Percentiles rank a stretch among this genome's conserved stretches.
These are phyloP conservation scores for Phalacrocorax brasilianus DNA, from an alignment of 2,113 vertebrate genomes.

Conservation along the genomic window DNA sequence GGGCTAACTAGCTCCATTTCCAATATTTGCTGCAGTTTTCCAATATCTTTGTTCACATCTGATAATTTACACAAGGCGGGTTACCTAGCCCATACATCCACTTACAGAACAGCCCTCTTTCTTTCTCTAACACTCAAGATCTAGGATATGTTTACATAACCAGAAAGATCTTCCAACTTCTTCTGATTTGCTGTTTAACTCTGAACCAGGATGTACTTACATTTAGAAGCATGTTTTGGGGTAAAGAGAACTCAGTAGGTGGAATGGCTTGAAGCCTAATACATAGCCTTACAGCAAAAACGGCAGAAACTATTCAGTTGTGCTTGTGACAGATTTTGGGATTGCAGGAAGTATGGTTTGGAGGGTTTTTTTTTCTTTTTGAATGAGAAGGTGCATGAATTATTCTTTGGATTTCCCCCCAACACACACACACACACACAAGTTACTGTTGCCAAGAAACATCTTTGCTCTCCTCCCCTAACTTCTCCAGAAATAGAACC, in stretches of 20 bases:
- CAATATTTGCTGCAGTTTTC: neutral
- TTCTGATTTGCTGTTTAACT: neutral
- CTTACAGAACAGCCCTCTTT: neutral
- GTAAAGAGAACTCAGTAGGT: neutral
- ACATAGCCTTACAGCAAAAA: neutral
- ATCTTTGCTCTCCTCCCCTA: neutral
- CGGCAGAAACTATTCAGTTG: neutral
- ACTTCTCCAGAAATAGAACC: neutral
- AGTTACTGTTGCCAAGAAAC: neutral
- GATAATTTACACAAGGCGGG: neutral
- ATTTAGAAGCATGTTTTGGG: neutral
- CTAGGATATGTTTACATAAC: too few species aligned
- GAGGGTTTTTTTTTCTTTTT: neutral
- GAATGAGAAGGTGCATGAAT: neutral
- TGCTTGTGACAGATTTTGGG: neutral
- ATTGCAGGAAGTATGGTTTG: neutral
- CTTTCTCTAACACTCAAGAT: neutral
- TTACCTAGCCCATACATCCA: neutral
- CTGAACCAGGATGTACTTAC: neutral
- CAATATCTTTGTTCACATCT: neutral
- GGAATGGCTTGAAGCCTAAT: neutral
- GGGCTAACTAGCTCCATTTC: neutral
- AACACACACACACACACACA: neutral
- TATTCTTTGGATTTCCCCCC: neutral
- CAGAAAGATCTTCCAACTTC: neutral